These are phyloP conservation scores for Neomicropteryx cornuta DNA, from an alignment of 1,140 invertebrate genomes.

Conservation along the genomic window DNA sequence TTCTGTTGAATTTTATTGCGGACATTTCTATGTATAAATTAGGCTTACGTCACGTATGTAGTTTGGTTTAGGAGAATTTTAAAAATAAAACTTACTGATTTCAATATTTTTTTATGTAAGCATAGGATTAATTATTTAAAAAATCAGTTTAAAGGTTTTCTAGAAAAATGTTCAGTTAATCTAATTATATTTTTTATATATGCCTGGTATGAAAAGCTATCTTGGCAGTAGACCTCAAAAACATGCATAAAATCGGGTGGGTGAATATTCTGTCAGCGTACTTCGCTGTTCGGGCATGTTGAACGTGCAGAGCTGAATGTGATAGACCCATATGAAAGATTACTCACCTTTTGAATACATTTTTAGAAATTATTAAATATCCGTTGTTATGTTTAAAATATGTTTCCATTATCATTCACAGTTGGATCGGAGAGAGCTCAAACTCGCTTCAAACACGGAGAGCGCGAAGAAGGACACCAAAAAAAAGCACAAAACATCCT, in stretches of 20 bases:
- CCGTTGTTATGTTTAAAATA: not conserved
- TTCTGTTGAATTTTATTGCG: too few relatives aligned
- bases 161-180: too few relatives aligned
- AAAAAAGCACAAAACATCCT: slow-evolving; percentile 46
- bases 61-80: too few relatives aligned
- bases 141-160: too few relatives aligned
- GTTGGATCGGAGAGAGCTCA: slow-evolving; percentile 44
- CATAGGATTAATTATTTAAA: too few relatives aligned
- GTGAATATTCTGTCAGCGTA: not conserved
- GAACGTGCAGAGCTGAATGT: not conserved
- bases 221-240: not conserved
- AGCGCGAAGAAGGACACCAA: slow-evolving; percentile 39
- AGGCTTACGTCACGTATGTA: too few relatives aligned
- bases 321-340: not conserved
- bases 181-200: too few relatives aligned
- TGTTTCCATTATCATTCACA: slow-evolving; percentile 13
- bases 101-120: too few relatives aligned
- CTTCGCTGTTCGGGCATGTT: not conserved
- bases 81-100: too few relatives aligned
- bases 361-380: not conserved
- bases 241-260: not conserved
- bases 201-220: too few relatives aligned
- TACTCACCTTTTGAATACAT: not conserved
- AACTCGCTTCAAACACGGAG: slow-evolving; percentile 36
- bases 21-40: too few relatives aligned